Percentiles rank a stretch among this genome's conserved stretches.
These are phyloP conservation scores for Lasioglossum figueresi DNA, from an alignment of 2,888 invertebrate genomes.

Conservation along the genomic window DNA sequence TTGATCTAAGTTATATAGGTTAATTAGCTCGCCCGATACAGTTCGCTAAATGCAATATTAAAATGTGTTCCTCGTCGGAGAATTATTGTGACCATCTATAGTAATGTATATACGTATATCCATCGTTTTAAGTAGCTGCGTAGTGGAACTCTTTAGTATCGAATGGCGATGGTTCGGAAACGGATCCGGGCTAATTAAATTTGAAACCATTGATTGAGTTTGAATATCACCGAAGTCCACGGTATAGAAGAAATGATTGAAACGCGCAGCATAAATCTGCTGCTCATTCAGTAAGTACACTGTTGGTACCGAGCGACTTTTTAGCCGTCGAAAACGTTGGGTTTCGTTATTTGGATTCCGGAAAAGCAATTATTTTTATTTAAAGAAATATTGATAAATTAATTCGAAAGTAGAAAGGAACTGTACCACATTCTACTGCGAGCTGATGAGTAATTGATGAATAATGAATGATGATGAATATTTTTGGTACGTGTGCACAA, in stretches of 20 bases:
- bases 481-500: not conserved
- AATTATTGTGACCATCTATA: not conserved
- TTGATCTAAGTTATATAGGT: not conserved
- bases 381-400: not conserved
- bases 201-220: not conserved
- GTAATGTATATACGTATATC: not conserved
- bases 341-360: not conserved
- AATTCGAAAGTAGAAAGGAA: not conserved
- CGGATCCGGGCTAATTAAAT: not conserved
- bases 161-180: not conserved
- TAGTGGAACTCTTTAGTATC: not conserved
- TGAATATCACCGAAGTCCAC: not conserved
- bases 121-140: not conserved
- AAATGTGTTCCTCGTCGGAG: not conserved
- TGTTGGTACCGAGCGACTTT: not conserved
- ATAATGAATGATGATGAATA: too few relatives aligned
- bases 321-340: not conserved
- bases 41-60: not conserved
- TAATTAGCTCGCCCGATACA: not conserved
- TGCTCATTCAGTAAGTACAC: not conserved
- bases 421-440: not conserved
- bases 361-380: not conserved
- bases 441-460: not conserved
- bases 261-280: not conserved
- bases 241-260: not conserved